phyloP scores from a whole-genome alignment of 1,140 invertebrate species.

The Aphis gossypii region DNA sequence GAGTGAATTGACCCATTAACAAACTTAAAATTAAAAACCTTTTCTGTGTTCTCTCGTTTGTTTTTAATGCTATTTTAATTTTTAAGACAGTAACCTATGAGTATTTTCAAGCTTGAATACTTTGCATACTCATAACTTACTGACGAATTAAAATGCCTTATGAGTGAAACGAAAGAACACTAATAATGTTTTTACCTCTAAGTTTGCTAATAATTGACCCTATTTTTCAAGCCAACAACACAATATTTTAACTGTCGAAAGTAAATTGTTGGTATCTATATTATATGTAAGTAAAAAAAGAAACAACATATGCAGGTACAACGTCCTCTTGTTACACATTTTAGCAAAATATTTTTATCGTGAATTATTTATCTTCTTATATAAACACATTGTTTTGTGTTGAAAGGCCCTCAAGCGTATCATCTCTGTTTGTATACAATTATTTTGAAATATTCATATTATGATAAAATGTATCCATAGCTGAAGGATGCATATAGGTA shows the following conservation, averaged over 20 bases:
- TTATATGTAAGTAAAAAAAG: not conserved
- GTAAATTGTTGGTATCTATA: not conserved
- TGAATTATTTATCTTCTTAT: constrained; percentile 4
- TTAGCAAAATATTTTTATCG: not conserved
- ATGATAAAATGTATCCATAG: not conserved
- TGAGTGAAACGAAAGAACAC: not conserved
- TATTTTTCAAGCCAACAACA: not conserved
- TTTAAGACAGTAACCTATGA: not conserved
- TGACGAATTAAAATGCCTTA: not conserved
- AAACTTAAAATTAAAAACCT: not conserved
- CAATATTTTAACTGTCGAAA: not conserved
- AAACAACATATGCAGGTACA: not conserved
- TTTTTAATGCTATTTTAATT: not conserved
- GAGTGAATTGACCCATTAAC: too few species aligned
- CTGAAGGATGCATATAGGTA: not conserved
- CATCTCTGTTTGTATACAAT: not conserved
- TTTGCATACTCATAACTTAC: not conserved
- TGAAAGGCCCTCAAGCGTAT: not conserved
- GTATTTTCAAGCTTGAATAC: not conserved
- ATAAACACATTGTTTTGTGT: not conserved
- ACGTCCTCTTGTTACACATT: not conserved
- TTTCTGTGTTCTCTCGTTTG: not conserved
- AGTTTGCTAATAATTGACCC: not conserved
- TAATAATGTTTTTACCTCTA: not conserved
- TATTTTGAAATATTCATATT: constrained; percentile 8